phyloP scores from a whole-genome alignment of 2,888 invertebrate species.

The Drosophila prostipennis region DNA sequence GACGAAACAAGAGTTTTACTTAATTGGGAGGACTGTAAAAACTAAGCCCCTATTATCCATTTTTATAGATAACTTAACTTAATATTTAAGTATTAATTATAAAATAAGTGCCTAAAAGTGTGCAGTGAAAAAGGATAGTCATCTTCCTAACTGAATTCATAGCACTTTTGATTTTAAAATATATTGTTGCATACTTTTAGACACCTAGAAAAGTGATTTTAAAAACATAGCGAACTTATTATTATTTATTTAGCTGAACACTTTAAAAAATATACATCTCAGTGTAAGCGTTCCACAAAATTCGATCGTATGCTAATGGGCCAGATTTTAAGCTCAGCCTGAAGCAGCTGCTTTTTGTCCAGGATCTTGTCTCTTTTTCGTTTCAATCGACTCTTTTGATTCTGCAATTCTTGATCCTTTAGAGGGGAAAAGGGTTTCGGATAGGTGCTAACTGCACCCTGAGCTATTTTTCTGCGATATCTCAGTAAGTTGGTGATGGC shows the following conservation, averaged over 20 bases:
- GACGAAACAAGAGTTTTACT: background rate
- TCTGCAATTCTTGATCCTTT: background rate
- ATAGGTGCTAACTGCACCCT: background rate
- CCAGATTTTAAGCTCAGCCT: conserved; percentile 53
- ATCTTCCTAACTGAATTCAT: too few species aligned
- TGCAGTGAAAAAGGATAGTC: too few species aligned
- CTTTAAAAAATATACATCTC: conserved; percentile 9
- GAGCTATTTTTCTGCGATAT: conserved; percentile 25
- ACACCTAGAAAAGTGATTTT: too few species aligned
- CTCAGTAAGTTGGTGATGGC: conserved; percentile 45
- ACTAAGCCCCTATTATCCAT: too few species aligned
- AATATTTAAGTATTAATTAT: too few species aligned
- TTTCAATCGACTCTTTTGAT: background rate
- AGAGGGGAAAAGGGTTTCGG: background rate
- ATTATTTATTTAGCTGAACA: background rate
- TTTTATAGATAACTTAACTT: too few species aligned
- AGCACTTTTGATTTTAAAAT: too few species aligned
- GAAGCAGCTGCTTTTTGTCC: conserved; percentile 35
- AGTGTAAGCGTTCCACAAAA: background rate
- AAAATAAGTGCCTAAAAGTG: too few species aligned
- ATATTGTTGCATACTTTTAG: too few species aligned
- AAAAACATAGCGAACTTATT: too few species aligned
- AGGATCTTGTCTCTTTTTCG: background rate
- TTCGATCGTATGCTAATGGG: conserved; percentile 11
- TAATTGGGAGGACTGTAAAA: too few species aligned